Conservation (phyloP, 2,797 vertebrate species). For the Crenichthys baileyi region DNA sequence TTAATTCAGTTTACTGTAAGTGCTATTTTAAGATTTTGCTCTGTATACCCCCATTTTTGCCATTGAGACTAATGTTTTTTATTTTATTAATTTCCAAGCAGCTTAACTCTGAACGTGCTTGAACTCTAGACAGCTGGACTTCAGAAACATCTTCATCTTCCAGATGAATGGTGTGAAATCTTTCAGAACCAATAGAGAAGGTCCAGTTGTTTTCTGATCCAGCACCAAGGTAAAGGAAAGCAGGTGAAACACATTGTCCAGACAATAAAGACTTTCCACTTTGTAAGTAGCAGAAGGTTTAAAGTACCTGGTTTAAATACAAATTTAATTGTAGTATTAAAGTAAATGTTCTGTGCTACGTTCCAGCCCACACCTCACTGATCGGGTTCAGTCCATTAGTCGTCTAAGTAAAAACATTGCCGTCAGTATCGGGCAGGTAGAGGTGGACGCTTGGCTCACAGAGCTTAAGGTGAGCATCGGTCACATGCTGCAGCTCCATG, state of each 20-base stretch:
- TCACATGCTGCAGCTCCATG: slow-evolving; percentile 57
- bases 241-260: not conserved
- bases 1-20: not conserved
- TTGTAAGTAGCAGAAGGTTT: slow-evolving; percentile 7
- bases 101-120: too few relatives aligned
- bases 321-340: slow-evolving; percentile 9
- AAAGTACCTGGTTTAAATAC: not conserved
- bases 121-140: too few relatives aligned
- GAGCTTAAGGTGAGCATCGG: slow-evolving; percentile 67
- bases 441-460: slow-evolving; percentile 32
- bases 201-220: not conserved
- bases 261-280: not conserved
- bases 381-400: slow-evolving; percentile 50
- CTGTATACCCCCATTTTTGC: too few relatives aligned
- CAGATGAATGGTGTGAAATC: too few relatives aligned
- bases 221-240: not conserved
- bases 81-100: too few relatives aligned
- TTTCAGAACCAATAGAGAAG: too few relatives aligned
- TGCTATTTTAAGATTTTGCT: too few relatives aligned
- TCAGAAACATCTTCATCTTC: too few relatives aligned
- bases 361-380: not conserved
- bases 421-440: slow-evolving; percentile 5
- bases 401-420: slow-evolving; percentile 56
- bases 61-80: too few relatives aligned
- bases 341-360: slow-evolving; percentile 12